phyloP scores from a whole-genome alignment of 2,888 invertebrate genomes.

The Rambutsinella grinnellia region DNA sequence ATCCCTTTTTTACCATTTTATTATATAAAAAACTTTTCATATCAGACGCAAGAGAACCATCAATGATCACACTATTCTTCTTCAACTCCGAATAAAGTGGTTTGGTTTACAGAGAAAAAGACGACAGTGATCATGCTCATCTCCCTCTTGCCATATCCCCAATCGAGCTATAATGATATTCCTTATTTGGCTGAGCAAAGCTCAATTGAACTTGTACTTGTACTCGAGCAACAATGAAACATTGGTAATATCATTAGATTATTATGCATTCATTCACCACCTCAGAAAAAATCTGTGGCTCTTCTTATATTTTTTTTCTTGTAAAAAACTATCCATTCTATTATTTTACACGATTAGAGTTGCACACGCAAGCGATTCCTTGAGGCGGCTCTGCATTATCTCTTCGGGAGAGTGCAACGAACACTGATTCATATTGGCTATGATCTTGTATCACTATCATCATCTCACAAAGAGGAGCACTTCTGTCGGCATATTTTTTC shows the following conservation, averaged over 20 bases:
- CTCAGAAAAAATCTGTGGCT: not conserved
- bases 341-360: conserved; percentile 50
- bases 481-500: not conserved
- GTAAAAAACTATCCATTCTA: conserved; percentile 32
- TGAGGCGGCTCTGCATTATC: no score
- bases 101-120: conserved; percentile 7
- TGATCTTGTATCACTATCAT: not conserved
- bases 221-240: conserved; percentile 32
- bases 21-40: no score
- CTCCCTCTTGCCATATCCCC: not conserved
- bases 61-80: no score
- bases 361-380: not conserved
- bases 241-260: not conserved
- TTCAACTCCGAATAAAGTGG: no score
- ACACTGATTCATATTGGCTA: not conserved
- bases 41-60: no score
- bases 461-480: not conserved
- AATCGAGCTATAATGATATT: conserved; percentile 11
- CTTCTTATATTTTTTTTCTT: conserved; percentile 21
- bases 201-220: conserved; percentile 45
- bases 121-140: conserved; percentile 19
- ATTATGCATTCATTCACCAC: not conserved
- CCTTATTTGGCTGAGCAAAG: conserved; percentile 49
- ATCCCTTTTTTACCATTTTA: conserved; percentile 6
- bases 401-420: no score